phyloP scores from a whole-genome alignment of 2,888 invertebrate genomes.

The Plebejus argus region DNA sequence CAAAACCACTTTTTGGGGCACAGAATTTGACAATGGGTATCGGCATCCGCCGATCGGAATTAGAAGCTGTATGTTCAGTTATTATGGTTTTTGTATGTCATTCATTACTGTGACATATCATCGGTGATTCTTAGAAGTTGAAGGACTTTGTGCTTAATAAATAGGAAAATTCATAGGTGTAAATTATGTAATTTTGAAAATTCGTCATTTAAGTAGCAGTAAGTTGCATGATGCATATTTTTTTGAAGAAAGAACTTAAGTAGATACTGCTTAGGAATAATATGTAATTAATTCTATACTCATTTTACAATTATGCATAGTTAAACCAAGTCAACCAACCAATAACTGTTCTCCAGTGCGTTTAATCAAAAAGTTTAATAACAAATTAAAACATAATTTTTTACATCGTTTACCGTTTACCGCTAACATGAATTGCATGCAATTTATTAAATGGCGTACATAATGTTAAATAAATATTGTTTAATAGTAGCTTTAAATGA shows the following conservation, averaged over 20 bases:
- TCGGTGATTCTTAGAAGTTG: background rate
- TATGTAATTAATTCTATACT: background rate
- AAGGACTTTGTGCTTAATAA: background rate
- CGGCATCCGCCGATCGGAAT: constrained; percentile 24
- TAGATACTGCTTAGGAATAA: too few species aligned
- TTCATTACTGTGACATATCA: constrained; percentile 20
- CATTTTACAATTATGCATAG: background rate
- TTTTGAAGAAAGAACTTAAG: too few species aligned
- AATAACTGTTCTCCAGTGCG: background rate
- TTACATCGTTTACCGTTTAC: constrained; percentile 2
- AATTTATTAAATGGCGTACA: constrained; percentile 10
- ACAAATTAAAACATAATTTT: constrained; percentile 19
- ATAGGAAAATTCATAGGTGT: background rate
- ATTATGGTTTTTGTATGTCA: constrained; percentile 17
- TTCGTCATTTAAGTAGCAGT: too few species aligned
- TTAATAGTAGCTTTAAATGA: constrained; percentile 24
- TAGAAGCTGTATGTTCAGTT: constrained; percentile 20
- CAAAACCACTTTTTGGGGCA: constrained; percentile 20
- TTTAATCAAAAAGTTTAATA: background rate
- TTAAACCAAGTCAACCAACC: background rate
- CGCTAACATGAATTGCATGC: background rate
- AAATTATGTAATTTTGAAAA: too few species aligned
- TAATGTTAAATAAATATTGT: constrained; percentile 23
- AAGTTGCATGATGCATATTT: too few species aligned
- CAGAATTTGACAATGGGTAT: constrained; percentile 29